These are phyloP conservation scores for Agapetus fuscipes DNA, from an alignment of 2,888 invertebrate species.

Conservation along the genomic window DNA sequence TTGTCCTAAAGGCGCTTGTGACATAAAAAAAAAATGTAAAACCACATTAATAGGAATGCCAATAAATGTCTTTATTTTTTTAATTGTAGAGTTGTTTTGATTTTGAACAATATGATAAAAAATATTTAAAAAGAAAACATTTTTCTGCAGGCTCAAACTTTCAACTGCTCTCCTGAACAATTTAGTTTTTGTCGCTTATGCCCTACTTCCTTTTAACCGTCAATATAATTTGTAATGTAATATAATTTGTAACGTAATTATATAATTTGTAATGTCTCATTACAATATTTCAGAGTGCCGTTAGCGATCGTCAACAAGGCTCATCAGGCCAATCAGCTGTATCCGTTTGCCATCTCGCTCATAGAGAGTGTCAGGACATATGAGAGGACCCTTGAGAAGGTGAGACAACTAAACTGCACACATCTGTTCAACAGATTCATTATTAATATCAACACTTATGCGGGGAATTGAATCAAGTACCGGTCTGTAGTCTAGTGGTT, in stretches of 20 bases:
- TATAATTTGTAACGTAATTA: too few species aligned
- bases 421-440: not conserved
- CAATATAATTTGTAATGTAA: too few species aligned
- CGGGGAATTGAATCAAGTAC: too few species aligned
- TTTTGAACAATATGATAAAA: too few species aligned
- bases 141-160: too few species aligned
- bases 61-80: constrained; percentile 27
- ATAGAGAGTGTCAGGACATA: constrained; percentile 97
- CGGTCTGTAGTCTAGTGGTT: too few species aligned
- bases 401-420: too few species aligned
- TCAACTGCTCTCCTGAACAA: too few species aligned
- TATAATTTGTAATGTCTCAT: constrained; percentile 34
- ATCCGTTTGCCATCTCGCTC: constrained; percentile 96
- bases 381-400: constrained; percentile 94
- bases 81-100: constrained; percentile 48
- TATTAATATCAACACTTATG: not conserved
- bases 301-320: constrained; percentile 98
- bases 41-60: not conserved
- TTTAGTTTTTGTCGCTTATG: too few species aligned
- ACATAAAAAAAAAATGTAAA: not conserved
- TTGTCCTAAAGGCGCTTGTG: too few species aligned
- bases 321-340: constrained; percentile 96
- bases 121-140: too few species aligned
- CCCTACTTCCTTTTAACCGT: too few species aligned
- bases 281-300: constrained; percentile 61